phyloP scores from a whole-genome alignment of 2,888 invertebrate genomes.

The Busseola fusca region DNA sequence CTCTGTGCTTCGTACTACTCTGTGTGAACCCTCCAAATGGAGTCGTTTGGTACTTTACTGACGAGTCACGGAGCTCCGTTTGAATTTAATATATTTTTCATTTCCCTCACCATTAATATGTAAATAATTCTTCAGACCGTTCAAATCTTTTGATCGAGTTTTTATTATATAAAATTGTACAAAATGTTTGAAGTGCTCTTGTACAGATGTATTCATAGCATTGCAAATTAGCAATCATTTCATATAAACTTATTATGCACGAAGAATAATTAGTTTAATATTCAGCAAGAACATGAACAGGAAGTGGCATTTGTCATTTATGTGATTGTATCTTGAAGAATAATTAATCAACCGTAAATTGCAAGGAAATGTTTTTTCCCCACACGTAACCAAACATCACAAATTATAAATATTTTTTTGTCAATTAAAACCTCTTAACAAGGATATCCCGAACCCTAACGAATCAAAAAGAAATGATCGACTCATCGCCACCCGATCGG shows the following conservation, averaged over 20 bases:
- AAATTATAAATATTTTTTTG: constrained; percentile 58
- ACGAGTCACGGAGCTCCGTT: constrained; percentile 87
- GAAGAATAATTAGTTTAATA: constrained; percentile 10
- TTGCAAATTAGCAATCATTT: constrained; percentile 41
- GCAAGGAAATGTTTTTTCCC: constrained; percentile 40
- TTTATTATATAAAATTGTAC: constrained; percentile 52
- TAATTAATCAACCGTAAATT: constrained; percentile 47
- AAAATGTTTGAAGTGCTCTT: constrained; percentile 42
- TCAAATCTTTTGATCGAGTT: constrained; percentile 69
- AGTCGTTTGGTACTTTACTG: constrained; percentile 88
- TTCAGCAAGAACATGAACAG: constrained; percentile 30
- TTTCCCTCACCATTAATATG: constrained; percentile 87
- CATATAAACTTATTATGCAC: constrained; percentile 18
- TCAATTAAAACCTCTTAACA: constrained; percentile 70
- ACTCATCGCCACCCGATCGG: constrained; percentile 82
- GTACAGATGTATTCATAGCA: constrained; percentile 43
- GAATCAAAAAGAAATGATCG: constrained; percentile 77
- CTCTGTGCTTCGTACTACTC: constrained; percentile 72
- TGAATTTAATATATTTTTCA: constrained; percentile 89
- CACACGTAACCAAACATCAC: constrained; percentile 43
- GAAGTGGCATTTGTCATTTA: constrained; percentile 49
- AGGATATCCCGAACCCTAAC: constrained; percentile 69
- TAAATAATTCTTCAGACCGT: constrained; percentile 80
- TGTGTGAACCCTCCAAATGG: constrained; percentile 84
- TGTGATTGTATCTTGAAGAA: constrained; percentile 44